Base-by-base conservation (phyloP, 2,888 invertebrate species). In the Eilema sororculum region DNA sequence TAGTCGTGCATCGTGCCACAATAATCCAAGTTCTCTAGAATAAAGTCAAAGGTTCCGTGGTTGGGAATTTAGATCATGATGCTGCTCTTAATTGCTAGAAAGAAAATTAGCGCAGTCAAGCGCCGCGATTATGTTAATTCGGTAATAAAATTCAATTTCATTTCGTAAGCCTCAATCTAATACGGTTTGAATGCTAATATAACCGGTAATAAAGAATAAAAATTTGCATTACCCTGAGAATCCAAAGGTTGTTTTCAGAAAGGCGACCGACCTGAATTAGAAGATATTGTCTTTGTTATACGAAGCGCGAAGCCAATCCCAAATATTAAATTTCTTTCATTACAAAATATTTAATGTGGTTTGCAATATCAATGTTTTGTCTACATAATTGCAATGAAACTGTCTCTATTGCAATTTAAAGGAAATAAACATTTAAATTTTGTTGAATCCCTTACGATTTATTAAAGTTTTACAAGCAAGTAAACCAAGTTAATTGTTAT, bases 1-100 rank as follows among this genome's bases (percentile, higher is more conserved):
- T 82, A 74, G 78, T 75, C 74, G 71, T 81, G 76, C 67, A 69
- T 66, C 61, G 72, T 58, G 60, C 61, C 37, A 74, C 71, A 72
- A 75, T 72, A 72, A 65, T 72, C 52, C 59, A 65, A 77, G 57
- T 65, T 60, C 30, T 56, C 37, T 57, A 63, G 64, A 66, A 56
- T 64, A 64, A 37, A 61, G 28, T 56, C 46, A 56, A 71, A 68
- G 65, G 68, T 69, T 72, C 70, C 68, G 69, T 71, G 73, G 69
- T 74, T 69, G 24, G 57, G 22, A 56, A 68, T 67, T 65, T 46
- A 60, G 65, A 69, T 76, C 72, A 80, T 73, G 72, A 73, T 22
- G 22, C 33, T 37, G 24, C 8, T 20, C 22, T 8, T 65, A 46
- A 63, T 41, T 67, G n/a, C 8, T 63, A 13, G 16, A 20, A 13